Evolutionary conservation across 2,888 invertebrate species (phyloP), one percentile per base, ranked within the genome.

Genomic region (Lordiphosa andalusiaca): DNA sequence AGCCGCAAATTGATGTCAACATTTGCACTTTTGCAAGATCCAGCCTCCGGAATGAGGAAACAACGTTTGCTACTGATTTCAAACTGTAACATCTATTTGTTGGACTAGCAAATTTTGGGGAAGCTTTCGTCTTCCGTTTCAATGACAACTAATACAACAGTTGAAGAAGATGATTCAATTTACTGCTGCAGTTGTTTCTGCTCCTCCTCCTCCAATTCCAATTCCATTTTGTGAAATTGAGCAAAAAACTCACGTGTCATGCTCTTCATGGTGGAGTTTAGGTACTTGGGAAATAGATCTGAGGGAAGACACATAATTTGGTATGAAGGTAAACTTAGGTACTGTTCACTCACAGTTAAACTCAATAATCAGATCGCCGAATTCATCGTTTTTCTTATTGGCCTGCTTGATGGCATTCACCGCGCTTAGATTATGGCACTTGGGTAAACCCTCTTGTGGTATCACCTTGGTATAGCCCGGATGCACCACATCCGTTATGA

Each of bases 381-480:
- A 86, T 42, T 91, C 91, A 48, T 91, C 63, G 3, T 56, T 35
- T 35, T 40, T 39, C 36, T 80, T 69, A 91, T 41, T 91, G 90
- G 74, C 73, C 19, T 71, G 92, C 91, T 53, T 93, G 91, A 10
- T 92, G 88, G 54, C 93, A 13, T 48, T 71, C 3, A 69, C 82
- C 0, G 94, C 94, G 78, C 74, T 65, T 13, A 67, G 30, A 21
- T 73, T 69, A 37, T 92, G 92, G 2, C 92, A 91, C 53, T 93
- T 86, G 0, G 95, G 95, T 74, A 96, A 90, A 1, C 96, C 96
- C 89, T 96, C 95, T 6, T 92, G 92, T 51, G 91, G 91, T 0
- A 96, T 90, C 0, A 93, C 82, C 88, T 95, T 95, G 65, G 91
- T 91, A 73, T 93, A 95, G 1, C 91, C 91, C 0, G 94, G 94